A percentile compares a stretch with the other conserved stretches of the same genome.
phyloP scores from a whole-genome alignment of 2,888 invertebrate genomes.

The Philaethria dido region DNA sequence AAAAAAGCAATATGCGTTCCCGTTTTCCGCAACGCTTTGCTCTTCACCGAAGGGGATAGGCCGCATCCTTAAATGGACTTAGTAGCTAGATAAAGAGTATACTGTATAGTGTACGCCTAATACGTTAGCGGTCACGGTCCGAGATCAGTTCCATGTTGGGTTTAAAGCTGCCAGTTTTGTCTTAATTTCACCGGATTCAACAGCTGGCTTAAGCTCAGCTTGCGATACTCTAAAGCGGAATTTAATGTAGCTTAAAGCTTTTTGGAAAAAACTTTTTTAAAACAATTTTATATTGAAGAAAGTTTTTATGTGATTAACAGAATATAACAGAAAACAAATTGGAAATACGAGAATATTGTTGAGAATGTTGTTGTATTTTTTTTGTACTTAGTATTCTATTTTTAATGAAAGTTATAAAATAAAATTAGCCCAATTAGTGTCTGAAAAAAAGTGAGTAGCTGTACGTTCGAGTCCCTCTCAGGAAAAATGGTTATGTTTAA shows the following conservation, averaged over 20 bases:
- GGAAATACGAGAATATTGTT: too few relatives aligned
- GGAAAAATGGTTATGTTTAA: too few relatives aligned
- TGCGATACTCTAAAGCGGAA: slow-evolving; percentile 10
- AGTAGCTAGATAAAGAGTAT: slow-evolving; percentile 8
- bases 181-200: slow-evolving; percentile 25
- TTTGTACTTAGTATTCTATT: too few relatives aligned
- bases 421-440: too few relatives aligned
- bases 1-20: slow-evolving; percentile 46
- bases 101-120: slow-evolving; percentile 45
- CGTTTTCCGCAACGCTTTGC: slow-evolving; percentile 44
- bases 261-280: neutral
- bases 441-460: too few relatives aligned
- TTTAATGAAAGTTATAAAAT: too few relatives aligned
- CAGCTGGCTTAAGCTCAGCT: slow-evolving; percentile 15
- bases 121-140: slow-evolving; percentile 49
- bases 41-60: slow-evolving; percentile 53
- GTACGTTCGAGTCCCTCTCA: too few relatives aligned
- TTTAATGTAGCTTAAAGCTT: slow-evolving; percentile 1
- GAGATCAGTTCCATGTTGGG: slow-evolving; percentile 47
- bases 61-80: slow-evolving; percentile 58
- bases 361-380: too few relatives aligned
- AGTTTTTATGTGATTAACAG: neutral
- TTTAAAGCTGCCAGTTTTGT: slow-evolving; percentile 40
- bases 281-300: neutral
- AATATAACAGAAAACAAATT: too few relatives aligned